Conservation (phyloP, 2,113 vertebrate genomes). For the Camelus dromedarius region DNA sequence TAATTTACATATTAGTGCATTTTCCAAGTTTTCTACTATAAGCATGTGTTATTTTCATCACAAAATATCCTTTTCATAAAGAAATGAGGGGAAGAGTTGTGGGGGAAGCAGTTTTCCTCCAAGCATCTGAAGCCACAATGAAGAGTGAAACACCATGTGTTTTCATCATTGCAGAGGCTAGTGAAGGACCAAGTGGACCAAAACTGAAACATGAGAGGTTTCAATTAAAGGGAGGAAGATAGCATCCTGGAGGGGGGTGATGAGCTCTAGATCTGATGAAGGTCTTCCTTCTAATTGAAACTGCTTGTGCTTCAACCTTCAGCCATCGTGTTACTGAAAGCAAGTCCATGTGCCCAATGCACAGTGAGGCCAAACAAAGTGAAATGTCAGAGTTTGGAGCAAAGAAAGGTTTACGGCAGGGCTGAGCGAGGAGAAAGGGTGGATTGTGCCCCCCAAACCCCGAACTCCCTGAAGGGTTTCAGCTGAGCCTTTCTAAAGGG, state of each 20-base stretch:
- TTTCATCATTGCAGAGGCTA: neutral
- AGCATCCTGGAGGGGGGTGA: rapidly evolving
- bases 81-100: neutral
- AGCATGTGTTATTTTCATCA: neutral
- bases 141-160: neutral
- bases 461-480: too few relatives aligned
- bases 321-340: neutral
- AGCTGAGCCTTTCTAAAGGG: too few relatives aligned
- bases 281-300: neutral
- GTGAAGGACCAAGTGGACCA: neutral
- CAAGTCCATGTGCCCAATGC: too few relatives aligned
- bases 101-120: neutral
- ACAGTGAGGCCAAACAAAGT: too few relatives aligned
- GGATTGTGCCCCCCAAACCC: too few relatives aligned
- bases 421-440: too few relatives aligned
- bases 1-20: neutral
- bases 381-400: too few relatives aligned
- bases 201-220: neutral
- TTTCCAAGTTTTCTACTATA: neutral
- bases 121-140: neutral
- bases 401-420: too few relatives aligned
- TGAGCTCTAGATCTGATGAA: neutral
- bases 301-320: neutral
- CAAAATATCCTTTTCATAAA: neutral
- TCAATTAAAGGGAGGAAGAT: neutral